Evolutionary conservation across 2,888 invertebrate species (phyloP).

Genomic region (Agriopis marginaria): DNA sequence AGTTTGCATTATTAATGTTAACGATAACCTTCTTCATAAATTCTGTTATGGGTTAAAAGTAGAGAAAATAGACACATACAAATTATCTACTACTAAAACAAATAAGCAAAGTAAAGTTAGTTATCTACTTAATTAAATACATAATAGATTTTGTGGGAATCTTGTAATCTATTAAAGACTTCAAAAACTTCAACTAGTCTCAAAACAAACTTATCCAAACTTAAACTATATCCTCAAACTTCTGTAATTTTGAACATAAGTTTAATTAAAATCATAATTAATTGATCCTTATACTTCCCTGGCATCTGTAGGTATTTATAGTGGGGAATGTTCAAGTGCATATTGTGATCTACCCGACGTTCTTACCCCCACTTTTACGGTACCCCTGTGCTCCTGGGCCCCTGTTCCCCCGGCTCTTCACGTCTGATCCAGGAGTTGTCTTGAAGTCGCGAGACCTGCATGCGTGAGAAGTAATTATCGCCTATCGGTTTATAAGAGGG

Average conservation of each 20-base stretch:
- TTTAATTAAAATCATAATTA: conserved; percentile 49
- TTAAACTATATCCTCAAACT: conserved; percentile 15
- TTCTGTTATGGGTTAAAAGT: background rate
- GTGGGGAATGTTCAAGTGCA: conserved; percentile 83
- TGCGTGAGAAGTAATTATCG: conserved; percentile 46
- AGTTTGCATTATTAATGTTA: background rate
- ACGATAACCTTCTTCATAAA: too few species aligned
- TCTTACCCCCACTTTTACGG: conserved; percentile 58
- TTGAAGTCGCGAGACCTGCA: conserved; percentile 63
- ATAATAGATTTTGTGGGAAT: background rate
- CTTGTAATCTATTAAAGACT: conserved; percentile 3
- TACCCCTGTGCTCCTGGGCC: conserved; percentile 1
- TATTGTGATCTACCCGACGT: conserved; percentile 79
- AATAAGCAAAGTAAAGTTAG: background rate
- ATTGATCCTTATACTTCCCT: conserved; percentile 70
- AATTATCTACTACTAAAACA: background rate
- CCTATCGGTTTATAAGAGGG: conserved; percentile 38
- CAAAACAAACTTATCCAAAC: conserved; percentile 12
- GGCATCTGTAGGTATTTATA: conserved; percentile 75
- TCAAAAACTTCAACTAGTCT: background rate
- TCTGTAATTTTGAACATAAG: conserved; percentile 14
- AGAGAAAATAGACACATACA: background rate
- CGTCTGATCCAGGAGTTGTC: conserved; percentile 78
- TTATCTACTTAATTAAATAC: background rate
- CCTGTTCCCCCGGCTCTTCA: conserved; percentile 69